Percentiles rank a stretch among this genome's conserved stretches.
These are phyloP conservation scores for Vicugna pacos DNA, from an alignment of 2,113 vertebrate species.

Conservation along the genomic window DNA sequence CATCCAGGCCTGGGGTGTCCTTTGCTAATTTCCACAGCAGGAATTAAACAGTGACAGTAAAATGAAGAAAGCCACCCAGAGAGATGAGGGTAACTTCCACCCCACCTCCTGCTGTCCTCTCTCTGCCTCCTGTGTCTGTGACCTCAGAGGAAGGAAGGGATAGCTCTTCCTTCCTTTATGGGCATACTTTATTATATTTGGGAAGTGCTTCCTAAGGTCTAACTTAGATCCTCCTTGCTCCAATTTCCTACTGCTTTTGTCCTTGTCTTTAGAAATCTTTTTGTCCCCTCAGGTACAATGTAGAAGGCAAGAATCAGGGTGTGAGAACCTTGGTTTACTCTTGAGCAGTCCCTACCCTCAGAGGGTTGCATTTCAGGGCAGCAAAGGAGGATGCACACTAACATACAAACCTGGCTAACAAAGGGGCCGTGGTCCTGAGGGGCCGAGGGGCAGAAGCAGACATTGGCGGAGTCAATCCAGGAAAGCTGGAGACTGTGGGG, in stretches of 20 bases:
- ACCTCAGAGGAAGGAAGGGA: neutral
- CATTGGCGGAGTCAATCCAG: neutral
- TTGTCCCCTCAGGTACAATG: neutral
- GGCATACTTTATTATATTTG: neutral
- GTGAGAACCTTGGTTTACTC: neutral
- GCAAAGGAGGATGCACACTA: neutral
- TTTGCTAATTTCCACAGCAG: neutral
- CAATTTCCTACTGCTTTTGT: neutral
- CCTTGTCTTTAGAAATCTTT: neutral
- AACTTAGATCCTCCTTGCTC: neutral
- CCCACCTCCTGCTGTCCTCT: neutral
- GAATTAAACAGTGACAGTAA: neutral
- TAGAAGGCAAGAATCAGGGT: neutral
- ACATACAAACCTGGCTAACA: neutral
- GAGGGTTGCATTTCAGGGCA: neutral
- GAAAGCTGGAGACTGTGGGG: neutral
- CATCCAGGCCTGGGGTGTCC: neutral
- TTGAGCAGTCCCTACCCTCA: neutral
- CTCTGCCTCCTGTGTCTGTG: neutral
- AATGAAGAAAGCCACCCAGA: neutral
- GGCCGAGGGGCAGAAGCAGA: neutral
- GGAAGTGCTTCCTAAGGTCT: neutral
- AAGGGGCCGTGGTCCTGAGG: neutral
- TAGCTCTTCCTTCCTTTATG: neutral
- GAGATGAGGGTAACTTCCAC: neutral